Percentiles rank a stretch among this genome's conserved stretches.
Evolutionary conservation across 1,140 invertebrate genomes (phyloP).

Genomic region (Heliconius melpomene): DNA sequence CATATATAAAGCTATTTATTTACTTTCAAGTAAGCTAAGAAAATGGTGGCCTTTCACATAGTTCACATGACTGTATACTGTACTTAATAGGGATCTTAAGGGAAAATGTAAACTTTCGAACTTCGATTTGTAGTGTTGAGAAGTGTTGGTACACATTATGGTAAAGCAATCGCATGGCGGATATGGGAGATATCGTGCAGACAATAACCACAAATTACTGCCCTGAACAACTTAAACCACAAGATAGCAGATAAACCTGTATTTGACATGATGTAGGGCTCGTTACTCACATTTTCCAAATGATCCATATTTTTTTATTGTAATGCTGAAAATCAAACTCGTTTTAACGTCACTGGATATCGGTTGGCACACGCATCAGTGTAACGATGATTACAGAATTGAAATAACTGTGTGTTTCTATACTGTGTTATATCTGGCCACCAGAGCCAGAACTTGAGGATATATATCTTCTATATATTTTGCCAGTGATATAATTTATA

Average conservation of each 20-base stretch:
- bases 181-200: constrained; percentile 54
- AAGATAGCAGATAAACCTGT: constrained; percentile 45
- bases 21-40: not conserved
- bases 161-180: constrained; percentile 42
- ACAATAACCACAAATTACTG: constrained; percentile 64
- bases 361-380: not conserved
- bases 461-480: too few species aligned
- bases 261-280: constrained; percentile 45
- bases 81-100: constrained; percentile 20
- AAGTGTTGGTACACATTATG: constrained; percentile 38
- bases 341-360: not conserved
- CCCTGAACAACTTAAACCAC: constrained; percentile 42
- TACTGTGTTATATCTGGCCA: too few species aligned
- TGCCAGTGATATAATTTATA: too few species aligned
- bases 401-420: too few species aligned
- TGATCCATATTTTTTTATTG: not conserved
- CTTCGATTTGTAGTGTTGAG: constrained; percentile 40
- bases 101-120: constrained; percentile 42
- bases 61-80: constrained; percentile 25
- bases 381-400: not conserved
- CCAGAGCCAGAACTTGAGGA: too few species aligned
- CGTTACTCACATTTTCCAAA: constrained; percentile 49
- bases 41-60: constrained; percentile 22
- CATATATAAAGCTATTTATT: too few species aligned
- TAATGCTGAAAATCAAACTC: not conserved